Conservation (phyloP, 2,888 invertebrate genomes). For the Anticlea derivata region DNA sequence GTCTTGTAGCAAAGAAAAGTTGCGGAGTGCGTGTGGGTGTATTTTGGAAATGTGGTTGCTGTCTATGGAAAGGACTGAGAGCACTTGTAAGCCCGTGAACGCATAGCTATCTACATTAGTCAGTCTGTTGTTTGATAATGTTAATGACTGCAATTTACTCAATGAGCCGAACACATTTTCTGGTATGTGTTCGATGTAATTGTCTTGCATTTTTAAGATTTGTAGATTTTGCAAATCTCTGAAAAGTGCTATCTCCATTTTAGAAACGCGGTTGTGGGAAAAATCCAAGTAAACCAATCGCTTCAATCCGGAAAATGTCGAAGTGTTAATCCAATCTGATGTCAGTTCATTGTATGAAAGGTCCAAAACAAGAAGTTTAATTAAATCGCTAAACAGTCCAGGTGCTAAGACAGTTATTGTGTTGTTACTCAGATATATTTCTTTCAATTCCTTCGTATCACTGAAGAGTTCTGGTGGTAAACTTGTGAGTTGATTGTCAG, state of each 20-base stretch:
- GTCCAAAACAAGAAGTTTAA: conserved; percentile 90
- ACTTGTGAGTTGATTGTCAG: conserved; percentile 91
- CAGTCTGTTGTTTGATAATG: conserved; percentile 91
- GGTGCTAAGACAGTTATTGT: conserved; percentile 91
- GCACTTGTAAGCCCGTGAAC: conserved; percentile 89
- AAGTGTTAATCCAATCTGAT: conserved; percentile 92
- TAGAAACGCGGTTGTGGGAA: conserved; percentile 89
- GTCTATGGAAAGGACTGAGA: conserved; percentile 90
- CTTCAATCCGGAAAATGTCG: conserved; percentile 90
- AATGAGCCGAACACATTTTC: conserved; percentile 91
- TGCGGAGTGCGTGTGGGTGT: conserved; percentile 89
- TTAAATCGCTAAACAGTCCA: conserved; percentile 89
- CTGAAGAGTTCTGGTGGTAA: conserved; percentile 92
- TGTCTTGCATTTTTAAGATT: conserved; percentile 91
- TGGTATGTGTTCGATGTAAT: conserved; percentile 89
- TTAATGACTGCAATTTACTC: conserved; percentile 91
- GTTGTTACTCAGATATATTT: conserved; percentile 92
- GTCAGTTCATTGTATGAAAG: conserved; percentile 91
- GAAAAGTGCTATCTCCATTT: conserved; percentile 90
- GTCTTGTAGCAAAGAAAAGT: conserved; percentile 91
- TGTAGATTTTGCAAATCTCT: conserved; percentile 91
- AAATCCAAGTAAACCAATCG: conserved; percentile 90
- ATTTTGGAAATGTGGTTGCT: conserved; percentile 90
- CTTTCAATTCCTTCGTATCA: conserved; percentile 90
- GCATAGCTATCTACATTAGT: conserved; percentile 89